Percentiles rank a stretch among this genome's conserved stretches.
Conservation (phyloP, 2,888 invertebrate genomes). For the Caenorhabditis virilis region DNA sequence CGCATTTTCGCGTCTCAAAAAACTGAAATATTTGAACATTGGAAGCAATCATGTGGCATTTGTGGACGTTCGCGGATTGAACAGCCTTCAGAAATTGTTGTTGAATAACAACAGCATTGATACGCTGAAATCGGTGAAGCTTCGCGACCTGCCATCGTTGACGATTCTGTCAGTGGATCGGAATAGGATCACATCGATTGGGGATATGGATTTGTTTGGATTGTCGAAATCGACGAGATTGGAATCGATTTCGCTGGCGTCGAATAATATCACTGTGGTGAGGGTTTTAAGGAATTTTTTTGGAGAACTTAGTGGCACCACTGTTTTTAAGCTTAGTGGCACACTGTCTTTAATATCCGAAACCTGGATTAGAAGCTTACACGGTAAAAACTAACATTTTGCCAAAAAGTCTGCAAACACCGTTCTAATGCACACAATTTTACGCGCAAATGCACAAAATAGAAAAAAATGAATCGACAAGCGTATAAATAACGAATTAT, state of each 20-base stretch:
- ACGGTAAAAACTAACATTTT: no score
- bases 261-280: slow-evolving; percentile 44
- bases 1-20: slow-evolving; percentile 55
- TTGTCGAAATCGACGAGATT: slow-evolving; percentile 33
- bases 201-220: slow-evolving; percentile 55
- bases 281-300: no score
- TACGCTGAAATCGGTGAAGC: slow-evolving; percentile 38
- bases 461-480: no score
- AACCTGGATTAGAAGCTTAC: no score
- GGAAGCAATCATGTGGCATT: slow-evolving; percentile 67
- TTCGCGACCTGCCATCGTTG: slow-evolving; percentile 54
- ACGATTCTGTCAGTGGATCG: slow-evolving; percentile 53
- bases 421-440: no score
- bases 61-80: slow-evolving; percentile 42
- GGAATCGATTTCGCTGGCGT: slow-evolving; percentile 41
- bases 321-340: no score
- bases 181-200: slow-evolving; percentile 49
- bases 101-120: slow-evolving; percentile 64
- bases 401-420: no score
- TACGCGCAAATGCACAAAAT: no score
- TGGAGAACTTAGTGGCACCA: no score
- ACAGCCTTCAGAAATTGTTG: slow-evolving; percentile 55
- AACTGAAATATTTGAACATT: slow-evolving; percentile 68
- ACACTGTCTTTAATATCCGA: no score
- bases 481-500: no score